phyloP scores from a whole-genome alignment of 35 echinoderm and acorn worm genomes.

The Diadema setosum region DNA sequence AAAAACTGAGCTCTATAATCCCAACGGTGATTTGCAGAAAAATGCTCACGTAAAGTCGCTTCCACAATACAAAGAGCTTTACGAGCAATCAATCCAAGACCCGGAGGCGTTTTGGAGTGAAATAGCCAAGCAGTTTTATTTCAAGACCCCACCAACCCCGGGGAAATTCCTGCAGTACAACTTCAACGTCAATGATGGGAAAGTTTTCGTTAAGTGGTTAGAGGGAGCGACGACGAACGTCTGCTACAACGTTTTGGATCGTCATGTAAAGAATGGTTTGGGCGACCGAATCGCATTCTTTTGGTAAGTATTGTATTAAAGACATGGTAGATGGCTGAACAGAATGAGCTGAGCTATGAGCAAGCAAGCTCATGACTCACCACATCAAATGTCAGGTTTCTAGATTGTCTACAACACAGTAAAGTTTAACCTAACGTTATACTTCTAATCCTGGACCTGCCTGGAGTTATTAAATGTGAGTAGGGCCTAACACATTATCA shows the following conservation, averaged over 20 bases:
- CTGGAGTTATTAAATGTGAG: too few relatives aligned
- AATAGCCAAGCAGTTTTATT: constrained; percentile 76
- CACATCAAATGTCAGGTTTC: too few relatives aligned
- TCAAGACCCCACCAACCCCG: constrained; percentile 54
- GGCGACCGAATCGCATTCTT: constrained; percentile 89
- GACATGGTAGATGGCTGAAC: too few relatives aligned
- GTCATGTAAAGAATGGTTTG: constrained; percentile 82
- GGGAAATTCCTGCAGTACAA: constrained; percentile 83
- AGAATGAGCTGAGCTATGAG: too few relatives aligned
- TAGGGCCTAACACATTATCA: too few relatives aligned
- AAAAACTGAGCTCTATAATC: constrained; percentile 45
- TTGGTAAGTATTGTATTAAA: too few relatives aligned
- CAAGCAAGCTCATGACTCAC: too few relatives aligned
- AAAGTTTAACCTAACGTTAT: too few relatives aligned
- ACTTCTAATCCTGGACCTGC: too few relatives aligned
- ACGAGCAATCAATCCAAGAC: constrained; percentile 79
- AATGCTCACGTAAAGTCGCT: constrained; percentile 77
- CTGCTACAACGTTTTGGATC: constrained; percentile 97
- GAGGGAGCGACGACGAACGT: constrained; percentile 90
- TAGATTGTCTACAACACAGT: too few relatives aligned
- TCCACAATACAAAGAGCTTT: constrained; percentile 70
- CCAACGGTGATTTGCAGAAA: constrained; percentile 70
- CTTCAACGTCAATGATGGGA: constrained; percentile 73
- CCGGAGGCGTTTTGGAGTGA: constrained; percentile 83
- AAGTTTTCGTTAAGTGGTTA: constrained; percentile 86